Evolutionary conservation across 2,113 vertebrate genomes (phyloP), one percentile per base, ranked within the genome.

Genomic region (Cavia aperea): DNA sequence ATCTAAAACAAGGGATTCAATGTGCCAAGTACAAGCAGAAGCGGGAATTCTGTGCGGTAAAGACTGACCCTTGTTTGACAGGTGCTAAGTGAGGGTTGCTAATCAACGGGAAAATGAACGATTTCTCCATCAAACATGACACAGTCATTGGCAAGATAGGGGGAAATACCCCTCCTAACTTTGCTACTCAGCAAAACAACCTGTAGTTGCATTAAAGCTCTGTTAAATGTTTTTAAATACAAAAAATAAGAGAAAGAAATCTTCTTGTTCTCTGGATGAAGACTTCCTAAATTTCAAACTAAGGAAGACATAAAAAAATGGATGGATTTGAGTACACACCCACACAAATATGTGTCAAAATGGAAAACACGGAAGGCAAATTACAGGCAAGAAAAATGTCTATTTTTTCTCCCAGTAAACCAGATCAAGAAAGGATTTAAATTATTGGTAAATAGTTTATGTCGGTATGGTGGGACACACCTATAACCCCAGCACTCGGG

Each of bases 11-110:
- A 19, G 39, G 1, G 21, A 2, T 15, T 66, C 9, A 24, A 3
- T 15, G 14, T 73, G 18, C 0, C 5, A 0, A 14, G 49, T 2
- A 1, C 33, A 2, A 13, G 31, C 11, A 51, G 36, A 1, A 2
- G 7, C 4, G 39, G 0, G 10, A 39, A 12, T 54, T 54, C 66
- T n/a, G 36, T 2, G 66, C 43, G 31, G 73, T 16, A 7, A 21
- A 14, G 24, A 7, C 66, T 19, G 33, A n/a, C 33, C 33, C 16
- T 6, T 6, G 33, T 16, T 58, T 39, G 36, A 56, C 49, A 29
- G 3, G 1, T 0, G 29, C 18, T 23, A 70, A 46, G 6, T 7
- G 66, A 29, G 14, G 3, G 1, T 29, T 62, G 26, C 10, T 72
- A 21, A 51, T 12, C 2, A 12, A 6, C 1, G 56, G 36, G 13